Conservation (phyloP, 2,113 vertebrate genomes). For the Isurus oxyrinchus region DNA sequence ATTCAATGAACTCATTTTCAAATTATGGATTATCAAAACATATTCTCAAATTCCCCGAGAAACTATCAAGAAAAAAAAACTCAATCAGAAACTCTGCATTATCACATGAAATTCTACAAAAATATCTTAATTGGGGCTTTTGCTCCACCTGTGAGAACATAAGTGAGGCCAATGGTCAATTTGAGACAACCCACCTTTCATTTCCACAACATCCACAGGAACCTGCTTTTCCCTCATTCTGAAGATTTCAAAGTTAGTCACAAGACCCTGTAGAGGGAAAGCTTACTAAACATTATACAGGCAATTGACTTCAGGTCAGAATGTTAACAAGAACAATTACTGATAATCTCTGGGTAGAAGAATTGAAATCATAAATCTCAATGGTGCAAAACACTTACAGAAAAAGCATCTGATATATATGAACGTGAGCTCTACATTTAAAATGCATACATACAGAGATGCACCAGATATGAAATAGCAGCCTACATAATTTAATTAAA, state of each 20-base stretch:
- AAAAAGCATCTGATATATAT: background rate
- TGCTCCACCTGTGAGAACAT: background rate
- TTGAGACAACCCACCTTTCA: constrained; percentile 76
- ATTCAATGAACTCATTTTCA: background rate
- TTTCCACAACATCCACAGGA: constrained; percentile 95
- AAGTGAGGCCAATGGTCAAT: background rate
- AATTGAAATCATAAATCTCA: background rate
- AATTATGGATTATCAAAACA: background rate
- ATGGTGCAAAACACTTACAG: background rate
- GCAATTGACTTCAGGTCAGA: constrained; percentile 13
- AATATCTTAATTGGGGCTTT: background rate
- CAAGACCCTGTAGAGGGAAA: constrained; percentile 71
- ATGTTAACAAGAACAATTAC: background rate
- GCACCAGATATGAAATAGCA: background rate
- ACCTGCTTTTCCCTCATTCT: constrained; percentile 98
- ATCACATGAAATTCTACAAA: background rate
- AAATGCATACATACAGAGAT: background rate
- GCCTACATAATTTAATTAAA: background rate
- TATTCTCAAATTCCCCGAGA: background rate
- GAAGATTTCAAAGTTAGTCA: constrained; percentile 99
- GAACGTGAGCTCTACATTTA: background rate
- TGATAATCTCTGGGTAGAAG: background rate
- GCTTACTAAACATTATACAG: background rate
- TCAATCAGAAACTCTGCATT: background rate
- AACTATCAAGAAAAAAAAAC: background rate